Percentiles rank a stretch among this genome's conserved stretches.
phyloP scores from a whole-genome alignment of 2,888 invertebrate species.

The Hoplodrina ambigua region DNA sequence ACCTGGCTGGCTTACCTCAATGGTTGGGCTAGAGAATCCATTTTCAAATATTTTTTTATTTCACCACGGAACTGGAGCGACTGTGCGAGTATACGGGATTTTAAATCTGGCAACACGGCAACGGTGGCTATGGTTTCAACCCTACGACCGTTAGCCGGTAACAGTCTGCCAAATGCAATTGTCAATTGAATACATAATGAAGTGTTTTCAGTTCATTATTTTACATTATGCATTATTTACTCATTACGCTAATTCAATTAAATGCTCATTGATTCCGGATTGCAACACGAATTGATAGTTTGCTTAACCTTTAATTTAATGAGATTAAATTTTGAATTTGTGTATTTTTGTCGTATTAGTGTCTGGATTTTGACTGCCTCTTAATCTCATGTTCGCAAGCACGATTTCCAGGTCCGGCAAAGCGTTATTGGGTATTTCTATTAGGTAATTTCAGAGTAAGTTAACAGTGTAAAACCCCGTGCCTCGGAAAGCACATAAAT shows the following conservation, averaged over 20 bases:
- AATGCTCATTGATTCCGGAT: constrained; percentile 31
- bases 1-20: constrained; percentile 5
- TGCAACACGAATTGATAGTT: constrained; percentile 36
- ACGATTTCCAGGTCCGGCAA: too few species aligned
- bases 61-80: constrained; percentile 16
- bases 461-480: too few species aligned
- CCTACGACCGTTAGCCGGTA: constrained; percentile 59
- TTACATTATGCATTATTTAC: constrained; percentile 51
- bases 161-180: constrained; percentile 65
- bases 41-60: constrained; percentile 23
- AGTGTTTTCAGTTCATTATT: constrained; percentile 48
- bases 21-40: constrained; percentile 14
- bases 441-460: too few species aligned
- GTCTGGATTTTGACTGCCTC: constrained; percentile 25
- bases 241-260: constrained; percentile 46
- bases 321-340: constrained; percentile 29
- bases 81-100: constrained; percentile 20
- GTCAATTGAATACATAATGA: constrained; percentile 70
- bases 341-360: constrained; percentile 21
- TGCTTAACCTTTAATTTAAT: constrained; percentile 39
- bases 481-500: too few species aligned
- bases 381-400: too few species aligned
- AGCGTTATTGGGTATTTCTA: too few species aligned
- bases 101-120: constrained; percentile 18
- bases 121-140: constrained; percentile 27